Evolutionary conservation across 2,113 vertebrate genomes (phyloP), one percentile per base, ranked within the genome.

Genomic region (Helogale parvula): DNA sequence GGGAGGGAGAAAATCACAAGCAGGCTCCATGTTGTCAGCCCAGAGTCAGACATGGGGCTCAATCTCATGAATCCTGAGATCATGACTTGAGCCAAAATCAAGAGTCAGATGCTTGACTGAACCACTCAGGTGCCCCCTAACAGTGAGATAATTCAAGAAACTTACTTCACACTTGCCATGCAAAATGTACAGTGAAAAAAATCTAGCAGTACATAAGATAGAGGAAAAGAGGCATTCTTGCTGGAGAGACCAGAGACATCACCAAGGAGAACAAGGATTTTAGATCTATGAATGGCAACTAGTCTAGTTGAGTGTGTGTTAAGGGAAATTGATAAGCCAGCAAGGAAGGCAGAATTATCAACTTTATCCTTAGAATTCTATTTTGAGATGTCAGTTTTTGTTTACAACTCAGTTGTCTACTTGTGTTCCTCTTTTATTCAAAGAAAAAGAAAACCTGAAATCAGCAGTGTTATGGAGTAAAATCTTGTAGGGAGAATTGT

Each of bases 381-480:
- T 91, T 94, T 68, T 74, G 41, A 92, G 27, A 82, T 92, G 63
- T 71, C 80, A 77, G 25, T 76, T 86, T 83, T 94, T 95, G 16
- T 69, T 77, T 89, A 89, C 15, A 94, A 60, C 5, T 68, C 47
- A 65, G 38, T 77, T 94, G 90, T 72, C 65, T 94, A 52, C 15
- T 88, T 95, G 50, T 16, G 72, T 72, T 72, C 14, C 25, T 92
- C 33, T 85, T 90, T 60, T 60, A 60, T 60, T 85, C 54, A 87
- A 91, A 96, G 31, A 4, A 52, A 45, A 79, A 63, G 47, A 94
- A 90, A 47, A 72, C 38, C 29, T 76, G 77, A 74, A 74, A 68
- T 91, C 63, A 74, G 8, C 25, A 96, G 4, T 93, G 25, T 93
- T 63, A 69, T n/a, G 29, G 31, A 66, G 45, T 82, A 91, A 80